Evolutionary conservation across 2,888 invertebrate species (phyloP).

Genomic region (Diarsia brunnea): DNA sequence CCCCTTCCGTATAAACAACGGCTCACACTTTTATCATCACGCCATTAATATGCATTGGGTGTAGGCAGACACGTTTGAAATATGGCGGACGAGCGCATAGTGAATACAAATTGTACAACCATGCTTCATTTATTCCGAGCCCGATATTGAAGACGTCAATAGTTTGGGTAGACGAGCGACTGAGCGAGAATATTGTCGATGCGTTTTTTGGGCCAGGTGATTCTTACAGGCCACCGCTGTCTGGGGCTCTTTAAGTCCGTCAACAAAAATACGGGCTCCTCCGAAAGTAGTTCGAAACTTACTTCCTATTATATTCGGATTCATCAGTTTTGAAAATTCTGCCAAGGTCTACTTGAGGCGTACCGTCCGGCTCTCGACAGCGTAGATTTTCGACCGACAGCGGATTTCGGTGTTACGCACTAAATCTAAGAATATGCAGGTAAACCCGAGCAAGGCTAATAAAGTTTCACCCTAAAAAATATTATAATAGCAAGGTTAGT

Average conservation of each 20-base stretch:
- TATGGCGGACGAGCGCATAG: slow-evolving; percentile 70
- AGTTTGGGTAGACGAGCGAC: slow-evolving; percentile 64
- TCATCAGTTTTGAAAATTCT: too few relatives aligned
- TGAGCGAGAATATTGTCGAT: slow-evolving; percentile 27
- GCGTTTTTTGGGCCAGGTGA: slow-evolving; percentile 5
- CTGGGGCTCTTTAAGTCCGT: too few relatives aligned
- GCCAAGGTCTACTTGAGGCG: too few relatives aligned
- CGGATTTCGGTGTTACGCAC: neutral
- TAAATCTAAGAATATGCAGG: too few relatives aligned
- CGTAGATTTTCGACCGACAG: neutral
- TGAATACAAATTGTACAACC: slow-evolving; percentile 78
- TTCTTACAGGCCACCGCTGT: too few relatives aligned
- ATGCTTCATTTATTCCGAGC: slow-evolving; percentile 72
- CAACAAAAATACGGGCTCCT: too few relatives aligned
- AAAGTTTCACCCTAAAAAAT: too few relatives aligned
- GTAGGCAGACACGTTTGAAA: slow-evolving; percentile 76
- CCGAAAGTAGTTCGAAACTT: too few relatives aligned
- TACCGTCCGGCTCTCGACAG: neutral
- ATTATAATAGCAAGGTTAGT: too few relatives aligned
- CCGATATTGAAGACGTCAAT: slow-evolving; percentile 66
- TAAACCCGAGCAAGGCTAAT: too few relatives aligned
- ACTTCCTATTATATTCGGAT: too few relatives aligned
- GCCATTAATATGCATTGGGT: slow-evolving; percentile 71
- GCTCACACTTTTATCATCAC: slow-evolving; percentile 56
- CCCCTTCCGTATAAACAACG: slow-evolving; percentile 53